Percentiles rank a stretch among this genome's conserved stretches.
These are phyloP conservation scores for Leptopilina syphax DNA, from an alignment of 2,888 invertebrate genomes.

Conservation along the genomic window DNA sequence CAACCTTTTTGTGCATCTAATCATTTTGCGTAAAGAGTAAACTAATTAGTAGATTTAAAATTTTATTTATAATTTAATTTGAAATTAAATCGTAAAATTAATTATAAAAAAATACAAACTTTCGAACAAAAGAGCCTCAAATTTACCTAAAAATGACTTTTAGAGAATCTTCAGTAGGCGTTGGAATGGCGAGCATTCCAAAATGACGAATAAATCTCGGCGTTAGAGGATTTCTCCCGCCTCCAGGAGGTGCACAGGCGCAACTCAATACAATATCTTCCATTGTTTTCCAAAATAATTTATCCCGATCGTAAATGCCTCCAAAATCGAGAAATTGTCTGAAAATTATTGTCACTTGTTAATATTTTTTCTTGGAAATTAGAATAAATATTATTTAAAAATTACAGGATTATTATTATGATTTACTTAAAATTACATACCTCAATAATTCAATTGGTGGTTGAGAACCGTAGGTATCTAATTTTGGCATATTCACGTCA, in stretches of 20 bases:
- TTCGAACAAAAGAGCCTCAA: neutral
- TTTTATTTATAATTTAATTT: too few relatives aligned
- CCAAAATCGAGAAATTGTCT: slow-evolving; percentile 87
- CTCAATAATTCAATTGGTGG: slow-evolving; percentile 89
- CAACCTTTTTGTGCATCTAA: too few relatives aligned
- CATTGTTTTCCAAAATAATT: slow-evolving; percentile 93
- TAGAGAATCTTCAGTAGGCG: slow-evolving; percentile 87
- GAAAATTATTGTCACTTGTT: slow-evolving; percentile 35
- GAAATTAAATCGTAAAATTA: neutral
- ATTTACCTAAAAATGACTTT: slow-evolving; percentile 84
- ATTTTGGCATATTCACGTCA: slow-evolving; percentile 94
- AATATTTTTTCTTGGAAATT: too few relatives aligned
- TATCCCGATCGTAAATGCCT: slow-evolving; percentile 92
- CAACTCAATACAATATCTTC: slow-evolving; percentile 88
- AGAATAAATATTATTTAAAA: too few relatives aligned
- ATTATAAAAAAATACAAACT: neutral
- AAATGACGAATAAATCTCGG: slow-evolving; percentile 93
- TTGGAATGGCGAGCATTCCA: slow-evolving; percentile 89
- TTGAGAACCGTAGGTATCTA: slow-evolving; percentile 93
- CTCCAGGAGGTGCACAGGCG: slow-evolving; percentile 94
- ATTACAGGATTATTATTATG: too few relatives aligned
- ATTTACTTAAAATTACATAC: too few relatives aligned
- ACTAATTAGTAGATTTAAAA: too few relatives aligned
- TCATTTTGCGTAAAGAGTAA: too few relatives aligned
- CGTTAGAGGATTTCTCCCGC: slow-evolving; percentile 91